Base-by-base conservation (phyloP, 2,113 vertebrate genomes). In the Anoplopoma fimbria region DNA sequence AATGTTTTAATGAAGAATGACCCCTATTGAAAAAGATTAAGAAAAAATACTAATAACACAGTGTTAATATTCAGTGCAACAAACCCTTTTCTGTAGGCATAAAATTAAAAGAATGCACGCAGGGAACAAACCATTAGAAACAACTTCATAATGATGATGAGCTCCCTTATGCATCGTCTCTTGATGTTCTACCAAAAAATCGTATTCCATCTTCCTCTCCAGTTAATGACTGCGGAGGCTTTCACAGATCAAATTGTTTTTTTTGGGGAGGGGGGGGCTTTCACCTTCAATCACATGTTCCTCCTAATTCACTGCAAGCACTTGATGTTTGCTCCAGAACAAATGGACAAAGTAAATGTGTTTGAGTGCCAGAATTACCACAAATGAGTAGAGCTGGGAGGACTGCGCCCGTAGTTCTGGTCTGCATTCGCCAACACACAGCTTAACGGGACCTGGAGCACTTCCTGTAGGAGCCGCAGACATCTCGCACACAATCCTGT, bases 401-500 rank as follows among this genome's bases (percentile, higher is more conserved):
- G 98, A 99, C 88, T 94, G 96, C 29, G 98, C 96, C 17, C 94
- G 97, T 75, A 99, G 97, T 85, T 99, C 98, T 0, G 98, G 97
- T 75, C 96, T 96, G 91, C 98, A 99, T 93, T 99, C 97, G 4
- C 97, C 97, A 3, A 99, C 96, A 74, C 98, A 99, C 75, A 99
- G 95, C 79, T 95, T 96, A 19, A 97, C 97, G 0, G 98, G 97
- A 53, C 98, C 98, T 0, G 98, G 96, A 29, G 88, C 90, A 75
- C 95, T 96, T 65, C 95, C 94, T 69, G 86, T 89, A 1, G 95
- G 93, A 0, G 97, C 95, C 3, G 94, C 95, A 8, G 95, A 95
- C 97, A 99, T 99, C 90, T 99, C 97, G 81, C 98, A 99, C 82
- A 99, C 97, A 61, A 99, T 98, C 95, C 98, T 99, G 94, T 29